Evolutionary conservation across 2,113 vertebrate genomes (phyloP), one percentile per base, ranked within the genome.

Genomic region (Protobothrops flavoviridis): DNA sequence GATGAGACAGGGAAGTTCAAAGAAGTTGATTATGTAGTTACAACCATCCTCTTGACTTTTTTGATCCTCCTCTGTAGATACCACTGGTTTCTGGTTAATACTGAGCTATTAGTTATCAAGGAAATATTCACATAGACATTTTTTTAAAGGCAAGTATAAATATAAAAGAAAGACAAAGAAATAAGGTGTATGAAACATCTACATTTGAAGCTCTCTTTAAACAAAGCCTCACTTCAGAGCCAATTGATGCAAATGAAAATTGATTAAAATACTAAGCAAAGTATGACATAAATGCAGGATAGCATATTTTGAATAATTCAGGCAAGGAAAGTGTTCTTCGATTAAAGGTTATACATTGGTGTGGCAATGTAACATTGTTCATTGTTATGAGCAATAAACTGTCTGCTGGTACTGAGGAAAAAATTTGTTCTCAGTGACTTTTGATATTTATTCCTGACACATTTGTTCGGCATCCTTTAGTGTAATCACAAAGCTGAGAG

Each of bases 301-400:
- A 45, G 20, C n/a, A 21, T 53, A 89, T 6, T n/a, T 95, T 96
- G 91, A 95, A 95, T 94, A 95, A 94, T 93, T 59, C n/a, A 87
- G 94, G 7, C 57, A 29, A 91, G 94, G 93, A 94, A 94, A 95
- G 87, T 88, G 29, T 39, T 87, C 9, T 87, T 21, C 93, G 55
- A 61, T 91, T 87, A 92, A 88, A 91, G 50, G 29, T 43, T 57
- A 92, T 94, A 7, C 5, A 43, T 13, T 91, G 45, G 92, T 92
- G 90, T 12, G 0, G 74, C n/a, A 2, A 55, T 91, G 55, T 91
- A 87, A 29, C 86, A 5, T 87, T 74, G 90, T 92, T 94, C 93
- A 69, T 81, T 93, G 33, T 93, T 95, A 69, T 8, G 92, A 87
- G 89, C 88, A 92, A 89, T 88, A 91, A 92, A 86, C 88, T 53